Percentiles rank a stretch among this genome's conserved stretches.
phyloP scores from a whole-genome alignment of 2,888 invertebrate genomes.

The Synanthedon tipuliformis region DNA sequence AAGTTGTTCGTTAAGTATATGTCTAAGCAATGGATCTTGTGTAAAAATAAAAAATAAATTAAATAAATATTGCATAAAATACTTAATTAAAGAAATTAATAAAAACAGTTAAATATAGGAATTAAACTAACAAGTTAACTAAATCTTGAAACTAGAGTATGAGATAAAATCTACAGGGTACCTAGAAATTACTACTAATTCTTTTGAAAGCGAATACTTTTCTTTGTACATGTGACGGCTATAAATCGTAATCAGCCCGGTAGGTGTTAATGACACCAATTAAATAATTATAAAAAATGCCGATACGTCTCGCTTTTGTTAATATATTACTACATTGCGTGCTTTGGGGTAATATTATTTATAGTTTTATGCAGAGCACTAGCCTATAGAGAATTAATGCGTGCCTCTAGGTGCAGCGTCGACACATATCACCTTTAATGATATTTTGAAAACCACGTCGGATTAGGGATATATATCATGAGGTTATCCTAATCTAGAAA shows the following conservation, averaged over 20 bases:
- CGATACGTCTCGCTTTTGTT: constrained; percentile 29
- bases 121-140: too few species aligned
- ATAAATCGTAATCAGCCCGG: constrained; percentile 53
- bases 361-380: not conserved
- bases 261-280: constrained; percentile 46
- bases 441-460: not conserved
- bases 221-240: constrained; percentile 6
- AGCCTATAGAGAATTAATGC: not conserved
- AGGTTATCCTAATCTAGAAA: too few species aligned
- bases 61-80: too few species aligned
- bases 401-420: not conserved
- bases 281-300: constrained; percentile 44
- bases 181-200: too few species aligned
- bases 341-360: constrained; percentile 19
- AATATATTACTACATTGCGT: constrained; percentile 36
- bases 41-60: too few species aligned
- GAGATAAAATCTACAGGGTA: too few species aligned
- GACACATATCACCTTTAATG: not conserved
- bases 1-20: too few species aligned
- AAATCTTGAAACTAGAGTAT: too few species aligned
- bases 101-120: too few species aligned
- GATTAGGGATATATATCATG: not conserved
- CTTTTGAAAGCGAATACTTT: not conserved
- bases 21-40: too few species aligned
- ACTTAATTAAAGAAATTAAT: too few species aligned